Conservation (phyloP, 2,888 invertebrate species). For the Schizaphis graminum region DNA sequence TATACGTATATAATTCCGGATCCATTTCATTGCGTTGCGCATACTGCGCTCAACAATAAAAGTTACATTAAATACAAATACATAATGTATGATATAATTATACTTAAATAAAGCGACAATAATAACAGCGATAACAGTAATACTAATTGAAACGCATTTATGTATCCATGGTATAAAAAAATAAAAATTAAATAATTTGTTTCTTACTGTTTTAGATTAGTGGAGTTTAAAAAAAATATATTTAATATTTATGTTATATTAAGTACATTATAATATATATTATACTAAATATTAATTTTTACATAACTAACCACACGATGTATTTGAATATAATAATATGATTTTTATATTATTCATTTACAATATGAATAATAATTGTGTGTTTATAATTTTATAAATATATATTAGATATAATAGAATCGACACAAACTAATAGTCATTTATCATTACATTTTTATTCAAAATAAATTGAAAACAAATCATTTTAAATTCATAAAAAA, state of each 20-base stretch:
- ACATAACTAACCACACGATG: background rate
- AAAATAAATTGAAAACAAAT: background rate
- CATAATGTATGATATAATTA: background rate
- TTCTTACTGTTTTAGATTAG: background rate
- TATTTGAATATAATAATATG: background rate
- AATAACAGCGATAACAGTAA: background rate
- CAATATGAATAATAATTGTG: background rate
- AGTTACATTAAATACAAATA: constrained; percentile 12
- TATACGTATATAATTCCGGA: constrained; percentile 15
- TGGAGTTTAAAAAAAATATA: background rate
- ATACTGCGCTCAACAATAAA: background rate
- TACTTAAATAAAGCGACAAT: background rate
- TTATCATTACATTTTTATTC: background rate
- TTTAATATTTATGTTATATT: background rate
- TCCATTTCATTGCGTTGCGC: constrained; percentile 32
- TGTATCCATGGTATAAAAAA: background rate
- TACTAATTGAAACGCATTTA: background rate
- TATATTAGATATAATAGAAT: background rate
- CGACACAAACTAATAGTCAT: background rate
- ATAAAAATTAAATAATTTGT: background rate
- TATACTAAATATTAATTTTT: background rate
- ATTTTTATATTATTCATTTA: background rate
- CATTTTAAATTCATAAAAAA: background rate
- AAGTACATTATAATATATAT: background rate
- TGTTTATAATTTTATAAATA: background rate